Percentiles rank a stretch among this genome's conserved stretches.
phyloP scores from a whole-genome alignment of 2,888 invertebrate species.

The Epistrophe grossulariae region DNA sequence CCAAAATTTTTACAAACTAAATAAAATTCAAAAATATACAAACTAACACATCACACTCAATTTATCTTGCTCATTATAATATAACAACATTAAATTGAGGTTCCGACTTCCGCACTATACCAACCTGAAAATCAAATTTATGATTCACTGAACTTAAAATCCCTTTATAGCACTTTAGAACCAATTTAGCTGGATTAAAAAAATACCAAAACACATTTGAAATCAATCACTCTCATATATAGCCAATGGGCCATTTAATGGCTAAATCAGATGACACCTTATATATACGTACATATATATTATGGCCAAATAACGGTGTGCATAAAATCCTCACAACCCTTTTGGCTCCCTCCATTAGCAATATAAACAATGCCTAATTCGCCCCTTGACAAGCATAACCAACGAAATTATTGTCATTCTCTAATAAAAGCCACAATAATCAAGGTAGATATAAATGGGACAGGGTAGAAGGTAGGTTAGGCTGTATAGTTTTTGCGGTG shows the following conservation, averaged over 20 bases:
- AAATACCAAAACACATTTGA: constrained; percentile 8
- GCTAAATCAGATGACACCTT: constrained; percentile 55
- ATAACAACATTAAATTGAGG: background rate
- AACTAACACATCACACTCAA: too few species aligned
- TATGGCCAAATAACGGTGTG: constrained; percentile 12
- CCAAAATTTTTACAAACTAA: too few species aligned
- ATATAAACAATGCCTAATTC: constrained; percentile 67
- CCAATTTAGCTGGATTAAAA: constrained; percentile 22
- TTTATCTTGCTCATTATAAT: too few species aligned
- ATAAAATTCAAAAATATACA: too few species aligned
- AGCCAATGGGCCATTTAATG: constrained; percentile 38
- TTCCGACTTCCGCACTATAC: too few species aligned
- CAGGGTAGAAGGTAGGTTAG: background rate
- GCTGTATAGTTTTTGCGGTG: constrained; percentile 16
- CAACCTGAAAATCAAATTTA: background rate
- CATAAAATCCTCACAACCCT: constrained; percentile 56
- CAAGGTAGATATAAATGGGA: background rate
- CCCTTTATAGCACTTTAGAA: constrained; percentile 17
- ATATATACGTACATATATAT: too few species aligned
- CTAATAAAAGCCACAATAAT: constrained; percentile 43
- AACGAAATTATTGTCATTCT: constrained; percentile 61
- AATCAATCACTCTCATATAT: constrained; percentile 41
- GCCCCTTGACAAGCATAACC: constrained; percentile 67
- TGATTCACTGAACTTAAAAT: background rate
- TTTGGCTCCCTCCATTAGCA: constrained; percentile 64